These are phyloP conservation scores for Planiliza haematocheilus DNA, from an alignment of 2,113 vertebrate genomes.

Conservation along the genomic window DNA sequence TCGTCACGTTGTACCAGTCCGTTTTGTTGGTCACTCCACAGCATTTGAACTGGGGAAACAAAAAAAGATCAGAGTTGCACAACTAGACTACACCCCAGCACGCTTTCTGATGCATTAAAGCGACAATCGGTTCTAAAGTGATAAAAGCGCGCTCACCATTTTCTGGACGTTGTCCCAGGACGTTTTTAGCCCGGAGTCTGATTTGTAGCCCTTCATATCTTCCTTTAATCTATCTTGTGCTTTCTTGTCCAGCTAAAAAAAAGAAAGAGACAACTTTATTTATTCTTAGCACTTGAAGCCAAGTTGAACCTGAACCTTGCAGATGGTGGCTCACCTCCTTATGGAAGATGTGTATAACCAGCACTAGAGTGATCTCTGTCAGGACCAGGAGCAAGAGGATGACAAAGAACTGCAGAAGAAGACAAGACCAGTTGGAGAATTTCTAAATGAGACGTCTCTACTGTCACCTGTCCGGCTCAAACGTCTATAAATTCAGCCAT, in stretches of 20 bases:
- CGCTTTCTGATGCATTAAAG: no score
- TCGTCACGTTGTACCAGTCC: conserved; percentile 82
- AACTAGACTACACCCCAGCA: not conserved
- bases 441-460: no score
- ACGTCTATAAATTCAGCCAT: conserved; percentile 38
- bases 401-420: conserved; percentile 85
- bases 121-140: no score
- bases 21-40: conserved; percentile 86
- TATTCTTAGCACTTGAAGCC: no score
- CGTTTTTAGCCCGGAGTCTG: conserved; percentile 73
- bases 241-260: conserved; percentile 81
- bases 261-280: not conserved
- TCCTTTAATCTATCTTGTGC: conserved; percentile 84
- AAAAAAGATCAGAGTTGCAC: not conserved
- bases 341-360: conserved; percentile 83
- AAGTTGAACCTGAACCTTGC: not conserved
- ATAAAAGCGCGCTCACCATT: conserved; percentile 80
- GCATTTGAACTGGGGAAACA: conserved; percentile 84
- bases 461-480: no score
- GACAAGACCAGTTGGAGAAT: not conserved
- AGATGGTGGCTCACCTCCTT: conserved; percentile 80
- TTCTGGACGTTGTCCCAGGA: conserved; percentile 90
- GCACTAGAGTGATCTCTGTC: conserved; percentile 81
- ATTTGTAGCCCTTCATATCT: conserved; percentile 82
- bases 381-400: conserved; percentile 87